Evolutionary conservation across 2,797 vertebrate species (phyloP), one percentile per base, ranked within the genome.

Genomic region (Oreochromis grahami): DNA sequence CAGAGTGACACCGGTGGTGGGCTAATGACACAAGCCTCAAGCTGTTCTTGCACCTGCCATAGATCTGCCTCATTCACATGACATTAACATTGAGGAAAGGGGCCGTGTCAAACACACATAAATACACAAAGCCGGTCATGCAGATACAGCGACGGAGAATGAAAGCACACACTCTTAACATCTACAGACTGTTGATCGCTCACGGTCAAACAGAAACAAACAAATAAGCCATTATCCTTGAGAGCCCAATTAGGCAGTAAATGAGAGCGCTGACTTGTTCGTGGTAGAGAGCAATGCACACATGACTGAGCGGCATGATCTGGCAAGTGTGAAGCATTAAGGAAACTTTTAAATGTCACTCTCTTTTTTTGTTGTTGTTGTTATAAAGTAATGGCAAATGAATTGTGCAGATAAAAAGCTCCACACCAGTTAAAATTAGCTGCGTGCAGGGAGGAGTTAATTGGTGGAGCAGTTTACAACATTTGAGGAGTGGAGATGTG

Each of bases 31-130:
- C 78, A 10, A 81, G 92, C 90, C 87, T 92, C 95, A 94, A 95
- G 94, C 95, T 95, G 95, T 95, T 95, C 91, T 89, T 87, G 90
- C 95, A 95, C 94, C 94, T 95, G 94, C 86, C 94, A 89, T 85
- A 88, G 86, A 91, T 91, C 93, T 88, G 88, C 87, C 88, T 90
- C 89, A 56, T 88, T 89, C 92, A 80, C 90, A 85, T 92, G 88
- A 94, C 93, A 91, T 95, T 94, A 91, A 93, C 92, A 89, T 91
- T 88, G 92, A 93, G 85, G 85, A 92, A 80, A 85, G 79, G 15
- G 83, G 80, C 85, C 72, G 82, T 87, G 82, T 81, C 50, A 5
- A 84, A 79, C 72, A 60, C 85, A 81, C 68, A 78, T 78, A 76
- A 17, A 76, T 26, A 81, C 84, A 84, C 78, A 43, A 5, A 74